Conservation (phyloP, 2,797 vertebrate species). For the Hemitrygon akajei region DNA sequence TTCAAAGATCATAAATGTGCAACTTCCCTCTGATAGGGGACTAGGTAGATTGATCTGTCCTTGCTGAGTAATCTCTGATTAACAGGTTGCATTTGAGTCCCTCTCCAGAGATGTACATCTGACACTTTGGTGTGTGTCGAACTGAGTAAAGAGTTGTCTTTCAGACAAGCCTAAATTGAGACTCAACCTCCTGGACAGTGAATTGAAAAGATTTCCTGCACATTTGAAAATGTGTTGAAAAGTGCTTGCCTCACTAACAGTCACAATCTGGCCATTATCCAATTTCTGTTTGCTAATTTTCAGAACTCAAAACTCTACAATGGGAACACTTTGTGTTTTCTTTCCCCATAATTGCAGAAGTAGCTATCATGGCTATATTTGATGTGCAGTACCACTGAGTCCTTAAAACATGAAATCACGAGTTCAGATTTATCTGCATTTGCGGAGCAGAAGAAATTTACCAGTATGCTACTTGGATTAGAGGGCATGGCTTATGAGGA, state of each 20-base stretch:
- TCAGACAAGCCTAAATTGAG: neutral
- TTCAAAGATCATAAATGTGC: neutral
- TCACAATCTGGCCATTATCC: neutral
- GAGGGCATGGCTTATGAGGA: too few relatives aligned
- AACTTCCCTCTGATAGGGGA: neutral
- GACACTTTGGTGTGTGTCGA: neutral
- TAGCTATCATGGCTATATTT: neutral
- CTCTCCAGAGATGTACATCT: neutral
- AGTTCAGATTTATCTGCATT: neutral
- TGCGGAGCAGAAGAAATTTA: too few relatives aligned
- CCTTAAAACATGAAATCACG: neutral
- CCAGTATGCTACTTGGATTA: too few relatives aligned
- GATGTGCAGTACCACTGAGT: neutral
- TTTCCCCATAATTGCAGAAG: neutral
- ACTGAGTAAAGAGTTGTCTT: neutral
- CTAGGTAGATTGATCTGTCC: neutral
- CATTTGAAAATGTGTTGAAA: neutral
- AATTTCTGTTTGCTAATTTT: neutral
- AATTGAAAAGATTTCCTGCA: neutral
- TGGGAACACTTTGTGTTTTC: neutral
- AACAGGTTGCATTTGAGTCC: neutral
- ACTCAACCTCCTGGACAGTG: neutral
- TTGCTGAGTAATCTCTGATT: neutral
- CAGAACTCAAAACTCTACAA: neutral
- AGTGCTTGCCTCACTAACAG: neutral